Conservation (phyloP, 2,888 invertebrate genomes). For the Acanthosoma haemorrhoidale region DNA sequence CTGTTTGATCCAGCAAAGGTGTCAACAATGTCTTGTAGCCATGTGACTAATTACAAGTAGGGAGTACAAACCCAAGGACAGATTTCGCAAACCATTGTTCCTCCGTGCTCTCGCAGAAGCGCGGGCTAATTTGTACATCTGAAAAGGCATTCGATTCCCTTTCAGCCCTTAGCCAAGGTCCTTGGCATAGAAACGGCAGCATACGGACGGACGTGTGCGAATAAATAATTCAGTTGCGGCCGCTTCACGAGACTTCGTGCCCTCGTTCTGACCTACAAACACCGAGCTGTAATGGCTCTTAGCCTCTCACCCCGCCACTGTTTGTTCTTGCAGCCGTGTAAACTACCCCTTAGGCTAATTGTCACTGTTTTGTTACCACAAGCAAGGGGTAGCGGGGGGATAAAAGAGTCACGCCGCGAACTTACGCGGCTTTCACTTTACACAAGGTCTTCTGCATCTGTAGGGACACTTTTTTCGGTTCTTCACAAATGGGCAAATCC, state of each 20-base stretch:
- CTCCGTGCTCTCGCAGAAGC: too few relatives aligned
- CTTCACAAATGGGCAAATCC: too few relatives aligned
- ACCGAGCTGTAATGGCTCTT: background rate
- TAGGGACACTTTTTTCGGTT: too few relatives aligned
- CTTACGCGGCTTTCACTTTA: too few relatives aligned
- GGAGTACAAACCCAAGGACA: background rate
- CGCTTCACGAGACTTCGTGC: background rate
- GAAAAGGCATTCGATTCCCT: too few relatives aligned
- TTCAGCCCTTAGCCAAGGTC: too few relatives aligned
- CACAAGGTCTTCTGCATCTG: too few relatives aligned
- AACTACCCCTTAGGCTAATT: too few relatives aligned
- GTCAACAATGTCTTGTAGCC: background rate
- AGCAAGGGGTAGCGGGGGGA: too few relatives aligned
- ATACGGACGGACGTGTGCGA: background rate
- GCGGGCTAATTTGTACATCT: background rate
- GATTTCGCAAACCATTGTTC: conserved; percentile 7
- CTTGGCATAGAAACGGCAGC: background rate
- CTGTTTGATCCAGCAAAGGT: too few relatives aligned
- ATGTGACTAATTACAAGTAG: background rate
- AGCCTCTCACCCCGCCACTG: background rate
- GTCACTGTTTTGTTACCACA: too few relatives aligned
- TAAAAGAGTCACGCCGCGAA: too few relatives aligned
- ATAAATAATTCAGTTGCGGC: conserved; percentile 4
- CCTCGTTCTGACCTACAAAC: background rate
- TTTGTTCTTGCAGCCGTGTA: background rate